These are phyloP conservation scores for Drosophila leonis DNA, from an alignment of 2,888 invertebrate species.

Conservation along the genomic window DNA sequence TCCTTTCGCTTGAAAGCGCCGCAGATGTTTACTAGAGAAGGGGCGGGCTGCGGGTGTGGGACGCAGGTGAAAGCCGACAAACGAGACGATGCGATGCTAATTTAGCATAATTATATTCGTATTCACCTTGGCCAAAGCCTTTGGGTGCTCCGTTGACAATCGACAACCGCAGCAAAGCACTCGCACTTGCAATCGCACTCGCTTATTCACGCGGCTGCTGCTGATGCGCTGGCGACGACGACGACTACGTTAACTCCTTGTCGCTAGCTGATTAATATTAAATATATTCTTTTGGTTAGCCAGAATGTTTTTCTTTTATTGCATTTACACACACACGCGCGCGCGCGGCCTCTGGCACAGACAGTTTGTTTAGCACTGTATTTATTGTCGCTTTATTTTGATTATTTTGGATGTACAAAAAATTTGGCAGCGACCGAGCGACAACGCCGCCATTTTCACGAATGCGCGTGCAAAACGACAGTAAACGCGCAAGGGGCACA, in stretches of 20 bases:
- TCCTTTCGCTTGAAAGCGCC: conserved; percentile 24
- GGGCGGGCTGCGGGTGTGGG: conserved; percentile 12
- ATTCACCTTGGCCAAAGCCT: conserved; percentile 63
- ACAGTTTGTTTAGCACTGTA: conserved; percentile 77
- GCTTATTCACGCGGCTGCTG: conserved; percentile 73
- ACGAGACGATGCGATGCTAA: conserved; percentile 47
- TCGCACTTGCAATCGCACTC: conserved; percentile 39
- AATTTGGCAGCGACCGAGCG: conserved; percentile 84
- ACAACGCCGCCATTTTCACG: conserved; percentile 85
- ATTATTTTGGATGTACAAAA: conserved; percentile 85
- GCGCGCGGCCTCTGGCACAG: conserved; percentile 49
- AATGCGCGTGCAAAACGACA: conserved; percentile 80
- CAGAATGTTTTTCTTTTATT: conserved; percentile 36
- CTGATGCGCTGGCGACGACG: conserved; percentile 66
- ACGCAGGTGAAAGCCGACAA: conserved; percentile 49
- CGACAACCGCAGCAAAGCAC: conserved; percentile 22
- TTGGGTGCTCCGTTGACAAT: conserved; percentile 70
- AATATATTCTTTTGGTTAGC: conserved; percentile 52
- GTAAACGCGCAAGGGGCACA: conserved; percentile 55
- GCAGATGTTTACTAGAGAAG: conserved; percentile 49
- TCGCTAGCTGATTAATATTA: conserved; percentile 55
- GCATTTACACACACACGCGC: conserved; percentile 59
- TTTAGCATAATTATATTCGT: conserved; percentile 51
- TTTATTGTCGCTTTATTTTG: conserved; percentile 85
- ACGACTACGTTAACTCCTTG: conserved; percentile 49